These are phyloP conservation scores for Actinia equina DNA, from an alignment of 64 coral and sea anemone genomes.

Conservation along the genomic window DNA sequence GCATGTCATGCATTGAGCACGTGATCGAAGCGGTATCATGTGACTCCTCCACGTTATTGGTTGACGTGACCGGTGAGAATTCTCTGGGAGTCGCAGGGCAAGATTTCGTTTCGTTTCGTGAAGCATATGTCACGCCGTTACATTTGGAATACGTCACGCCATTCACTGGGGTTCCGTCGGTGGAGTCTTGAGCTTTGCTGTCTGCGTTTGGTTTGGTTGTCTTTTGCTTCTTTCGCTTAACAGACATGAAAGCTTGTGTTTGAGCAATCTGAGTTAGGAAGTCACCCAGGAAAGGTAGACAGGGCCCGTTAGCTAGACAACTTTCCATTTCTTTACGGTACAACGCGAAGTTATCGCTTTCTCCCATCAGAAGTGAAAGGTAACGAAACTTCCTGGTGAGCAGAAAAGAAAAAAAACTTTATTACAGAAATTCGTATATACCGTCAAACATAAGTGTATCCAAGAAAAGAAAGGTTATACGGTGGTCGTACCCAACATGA, in stretches of 20 bases:
- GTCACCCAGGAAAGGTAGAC: constrained; percentile 88
- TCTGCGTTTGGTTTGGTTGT: neutral
- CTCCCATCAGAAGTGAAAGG: constrained; percentile 86
- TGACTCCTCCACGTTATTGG: neutral
- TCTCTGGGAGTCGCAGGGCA: constrained; percentile 18
- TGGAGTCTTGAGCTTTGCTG: neutral
- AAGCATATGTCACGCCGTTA: constrained; percentile 24
- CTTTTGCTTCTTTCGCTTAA: constrained; percentile 47
- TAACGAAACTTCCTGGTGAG: constrained; percentile 76
- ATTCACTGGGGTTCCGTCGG: constrained; percentile 30
- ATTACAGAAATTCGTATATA: neutral
- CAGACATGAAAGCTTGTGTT: constrained; percentile 78
- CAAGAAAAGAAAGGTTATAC: no score
- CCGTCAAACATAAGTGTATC: no score
- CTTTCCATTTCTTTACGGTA: constrained; percentile 72
- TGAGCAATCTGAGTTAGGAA: constrained; percentile 96
- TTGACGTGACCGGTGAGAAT: constrained; percentile 8
- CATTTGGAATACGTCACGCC: constrained; percentile 41
- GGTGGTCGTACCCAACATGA: no score
- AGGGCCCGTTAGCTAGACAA: constrained; percentile 48
- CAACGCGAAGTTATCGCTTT: constrained; percentile 74
- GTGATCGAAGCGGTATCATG: constrained; percentile 30
- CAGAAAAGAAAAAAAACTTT: neutral
- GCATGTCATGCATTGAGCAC: constrained; percentile 42
- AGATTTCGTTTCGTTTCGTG: constrained; percentile 20